phyloP scores from a whole-genome alignment of 2,797 vertebrate species.

The Discoglossus pictus region DNA sequence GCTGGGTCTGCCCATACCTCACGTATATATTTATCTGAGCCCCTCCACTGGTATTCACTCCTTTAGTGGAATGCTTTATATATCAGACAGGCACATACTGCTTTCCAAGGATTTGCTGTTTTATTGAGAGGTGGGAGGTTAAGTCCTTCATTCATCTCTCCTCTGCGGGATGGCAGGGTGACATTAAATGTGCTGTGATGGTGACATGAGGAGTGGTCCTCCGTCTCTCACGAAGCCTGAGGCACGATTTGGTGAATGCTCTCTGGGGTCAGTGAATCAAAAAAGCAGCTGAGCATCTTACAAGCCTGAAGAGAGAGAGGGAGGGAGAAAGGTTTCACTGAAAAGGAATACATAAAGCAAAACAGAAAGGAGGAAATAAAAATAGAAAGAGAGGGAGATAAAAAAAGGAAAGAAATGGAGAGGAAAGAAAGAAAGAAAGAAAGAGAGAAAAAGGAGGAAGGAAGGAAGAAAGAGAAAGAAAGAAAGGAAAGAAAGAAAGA shows the following conservation, averaged over 20 bases:
- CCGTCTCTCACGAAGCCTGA: conserved; percentile 37
- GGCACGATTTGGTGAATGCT: conserved; percentile 52
- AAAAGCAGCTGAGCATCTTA: conserved; percentile 67
- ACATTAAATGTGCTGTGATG: conserved; percentile 5
- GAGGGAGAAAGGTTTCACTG: no score
- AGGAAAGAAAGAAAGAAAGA: no score
- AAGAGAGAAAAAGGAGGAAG: no score
- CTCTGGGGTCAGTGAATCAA: conserved; percentile 62
- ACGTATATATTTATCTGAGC: background rate
- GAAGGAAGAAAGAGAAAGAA: no score
- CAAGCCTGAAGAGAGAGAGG: conserved; percentile 56
- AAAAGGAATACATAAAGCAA: no score
- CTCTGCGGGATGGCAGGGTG: conserved; percentile 4
- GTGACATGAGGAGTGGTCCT: background rate
- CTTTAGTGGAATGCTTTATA: no score
- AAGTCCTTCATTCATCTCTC: background rate
- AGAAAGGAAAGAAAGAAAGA: no score
- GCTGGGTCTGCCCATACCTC: no score
- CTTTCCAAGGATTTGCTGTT: background rate
- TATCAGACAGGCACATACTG: no score
- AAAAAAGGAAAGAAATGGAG: no score
- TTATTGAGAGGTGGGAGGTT: background rate
- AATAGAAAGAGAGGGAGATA: no score
- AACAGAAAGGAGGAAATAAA: no score
- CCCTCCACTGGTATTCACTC: background rate